phyloP scores from a whole-genome alignment of 2,113 vertebrate genomes.

The Salvelinus sp. region DNA sequence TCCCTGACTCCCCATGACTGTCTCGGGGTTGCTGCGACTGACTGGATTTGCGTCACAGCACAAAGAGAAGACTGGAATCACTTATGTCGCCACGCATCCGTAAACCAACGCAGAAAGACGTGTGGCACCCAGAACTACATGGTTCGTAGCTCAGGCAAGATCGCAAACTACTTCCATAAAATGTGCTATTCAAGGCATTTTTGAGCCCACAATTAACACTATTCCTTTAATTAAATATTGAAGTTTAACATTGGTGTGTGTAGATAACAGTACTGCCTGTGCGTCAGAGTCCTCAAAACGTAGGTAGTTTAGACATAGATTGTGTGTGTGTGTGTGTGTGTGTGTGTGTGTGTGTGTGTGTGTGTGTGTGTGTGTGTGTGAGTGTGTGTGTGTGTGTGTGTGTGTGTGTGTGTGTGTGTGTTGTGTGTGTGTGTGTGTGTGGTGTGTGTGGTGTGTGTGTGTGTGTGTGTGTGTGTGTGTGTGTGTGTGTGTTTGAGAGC shows the following conservation, averaged over 20 bases:
- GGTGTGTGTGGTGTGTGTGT: too few relatives aligned
- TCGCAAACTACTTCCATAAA: conserved; percentile 46
- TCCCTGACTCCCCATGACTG: conserved; percentile 17
- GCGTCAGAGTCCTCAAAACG: too few relatives aligned
- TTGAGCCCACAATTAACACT: not conserved
- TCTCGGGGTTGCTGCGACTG: conserved; percentile 29
- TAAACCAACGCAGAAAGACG: conserved; percentile 62
- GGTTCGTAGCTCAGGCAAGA: conserved; percentile 43
- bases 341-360: not conserved
- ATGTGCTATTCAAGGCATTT: too few relatives aligned
- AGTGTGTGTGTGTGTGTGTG: not conserved
- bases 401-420: too few relatives aligned
- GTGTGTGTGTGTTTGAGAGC: not conserved
- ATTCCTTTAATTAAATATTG: not conserved
- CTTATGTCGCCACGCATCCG: conserved; percentile 61
- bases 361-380: conserved; percentile 1
- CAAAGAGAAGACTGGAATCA: conserved; percentile 64
- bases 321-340: not conserved
- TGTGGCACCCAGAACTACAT: conserved; percentile 52
- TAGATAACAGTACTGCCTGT: too few relatives aligned
- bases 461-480: too few relatives aligned
- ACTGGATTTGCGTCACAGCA: conserved; percentile 55
- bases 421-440: too few relatives aligned
- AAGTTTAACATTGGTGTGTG: not conserved
- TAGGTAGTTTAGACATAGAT: not conserved